A percentile compares a stretch with the other conserved stretches of the same genome.
Conservation (phyloP, 2,888 invertebrate species). For the Agriopis aurantiaria region DNA sequence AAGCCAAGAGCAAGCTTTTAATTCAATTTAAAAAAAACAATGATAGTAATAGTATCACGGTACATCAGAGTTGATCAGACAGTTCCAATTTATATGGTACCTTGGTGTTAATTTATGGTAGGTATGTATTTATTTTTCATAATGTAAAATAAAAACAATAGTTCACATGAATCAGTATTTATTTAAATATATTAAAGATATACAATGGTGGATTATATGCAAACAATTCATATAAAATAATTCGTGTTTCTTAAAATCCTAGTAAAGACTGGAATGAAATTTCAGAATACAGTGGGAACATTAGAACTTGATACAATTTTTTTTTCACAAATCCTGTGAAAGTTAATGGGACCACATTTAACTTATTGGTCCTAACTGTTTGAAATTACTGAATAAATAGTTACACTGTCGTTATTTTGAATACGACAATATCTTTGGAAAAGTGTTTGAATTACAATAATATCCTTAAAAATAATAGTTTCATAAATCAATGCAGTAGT, state of each 20-base stretch:
- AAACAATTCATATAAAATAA: slow-evolving; percentile 36
- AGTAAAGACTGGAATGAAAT: slow-evolving; percentile 24
- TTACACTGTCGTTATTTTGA: not conserved
- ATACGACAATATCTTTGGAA: slow-evolving; percentile 4
- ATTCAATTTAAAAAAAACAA: not conserved
- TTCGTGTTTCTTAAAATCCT: slow-evolving; percentile 28
- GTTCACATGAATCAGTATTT: slow-evolving; percentile 34
- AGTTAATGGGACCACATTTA: slow-evolving; percentile 10
- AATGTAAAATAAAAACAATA: slow-evolving; percentile 8
- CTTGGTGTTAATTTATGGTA: no score
- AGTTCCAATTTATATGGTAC: no score
- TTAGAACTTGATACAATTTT: slow-evolving; percentile 16
- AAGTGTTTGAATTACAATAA: not conserved
- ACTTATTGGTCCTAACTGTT: not conserved
- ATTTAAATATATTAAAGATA: slow-evolving; percentile 44
- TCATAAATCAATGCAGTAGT: not conserved
- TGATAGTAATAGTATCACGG: no score
- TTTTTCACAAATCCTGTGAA: slow-evolving; percentile 22
- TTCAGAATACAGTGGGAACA: slow-evolving; percentile 26
- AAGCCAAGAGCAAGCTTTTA: no score
- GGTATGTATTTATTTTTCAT: no score
- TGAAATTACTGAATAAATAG: not conserved
- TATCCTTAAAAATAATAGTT: not conserved
- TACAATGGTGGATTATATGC: slow-evolving; percentile 42
- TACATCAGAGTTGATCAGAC: no score